Conservation (phyloP, 2,113 vertebrate genomes). For the Mustela lutreola region DNA sequence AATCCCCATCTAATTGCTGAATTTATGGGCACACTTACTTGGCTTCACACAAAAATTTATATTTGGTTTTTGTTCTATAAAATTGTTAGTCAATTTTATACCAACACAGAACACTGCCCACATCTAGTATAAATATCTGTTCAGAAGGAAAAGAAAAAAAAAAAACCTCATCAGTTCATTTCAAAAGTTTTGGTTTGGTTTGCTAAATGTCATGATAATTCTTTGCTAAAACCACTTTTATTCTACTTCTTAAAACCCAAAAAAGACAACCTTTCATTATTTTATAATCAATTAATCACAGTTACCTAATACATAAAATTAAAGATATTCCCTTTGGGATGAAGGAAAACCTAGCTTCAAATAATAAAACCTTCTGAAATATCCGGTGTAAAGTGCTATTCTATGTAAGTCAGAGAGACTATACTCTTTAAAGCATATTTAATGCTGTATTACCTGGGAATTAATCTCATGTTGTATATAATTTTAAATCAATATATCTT, state of each 20-base stretch:
- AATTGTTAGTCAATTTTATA: neutral
- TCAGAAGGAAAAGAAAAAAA: neutral
- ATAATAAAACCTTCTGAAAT: neutral
- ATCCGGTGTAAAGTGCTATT: neutral
- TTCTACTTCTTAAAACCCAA: neutral
- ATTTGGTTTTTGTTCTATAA: neutral
- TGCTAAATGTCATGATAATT: neutral
- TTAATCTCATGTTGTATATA: neutral
- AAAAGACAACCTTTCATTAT: neutral
- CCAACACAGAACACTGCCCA: neutral
- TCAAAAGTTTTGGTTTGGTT: conserved; percentile 3
- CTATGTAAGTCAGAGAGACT: neutral
- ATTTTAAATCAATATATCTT: neutral
- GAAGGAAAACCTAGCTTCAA: neutral
- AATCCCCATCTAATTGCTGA: conserved; percentile 2
- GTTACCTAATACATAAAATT: neutral
- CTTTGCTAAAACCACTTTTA: neutral
- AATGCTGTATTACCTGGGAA: neutral
- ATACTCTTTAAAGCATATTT: neutral
- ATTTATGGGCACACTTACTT: neutral
- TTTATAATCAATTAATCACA: neutral
- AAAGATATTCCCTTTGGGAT: neutral
- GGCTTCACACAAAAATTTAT: neutral
- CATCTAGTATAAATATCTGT: neutral
- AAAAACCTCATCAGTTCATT: neutral